A percentile compares a stretch with the other conserved stretches of the same genome.
Evolutionary conservation across 2,113 vertebrate species (phyloP).

Genomic region (Lathamus discolor): DNA sequence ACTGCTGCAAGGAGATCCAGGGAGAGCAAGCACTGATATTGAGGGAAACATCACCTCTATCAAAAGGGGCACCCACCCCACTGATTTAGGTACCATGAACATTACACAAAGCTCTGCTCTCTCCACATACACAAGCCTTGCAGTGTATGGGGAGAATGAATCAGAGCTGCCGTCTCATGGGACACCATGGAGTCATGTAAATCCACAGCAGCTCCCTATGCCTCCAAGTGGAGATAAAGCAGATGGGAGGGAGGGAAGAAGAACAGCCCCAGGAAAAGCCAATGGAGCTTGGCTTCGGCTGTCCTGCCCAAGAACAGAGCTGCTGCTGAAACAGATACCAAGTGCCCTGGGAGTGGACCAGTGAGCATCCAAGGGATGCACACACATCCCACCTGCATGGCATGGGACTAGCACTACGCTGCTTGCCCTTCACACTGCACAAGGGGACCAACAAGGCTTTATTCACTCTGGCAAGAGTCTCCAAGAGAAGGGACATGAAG

Average conservation of each 20-base stretch:
- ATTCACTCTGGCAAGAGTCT: not conserved
- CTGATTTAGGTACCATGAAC: not conserved
- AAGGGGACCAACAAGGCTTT: not conserved
- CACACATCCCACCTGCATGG: not conserved
- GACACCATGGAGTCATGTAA: not conserved
- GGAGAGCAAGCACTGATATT: not conserved
- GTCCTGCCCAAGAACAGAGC: not conserved
- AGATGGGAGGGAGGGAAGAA: not conserved
- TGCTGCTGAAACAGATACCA: not conserved
- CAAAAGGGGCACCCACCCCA: not conserved
- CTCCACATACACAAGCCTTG: not conserved
- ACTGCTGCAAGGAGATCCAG: not conserved
- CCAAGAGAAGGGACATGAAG: not conserved
- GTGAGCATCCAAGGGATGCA: not conserved
- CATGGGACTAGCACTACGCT: not conserved
- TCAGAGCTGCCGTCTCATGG: not conserved
- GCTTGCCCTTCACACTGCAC: not conserved
- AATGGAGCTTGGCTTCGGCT: not conserved
- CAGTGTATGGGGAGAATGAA: not conserved
- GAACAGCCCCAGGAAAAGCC: not conserved
- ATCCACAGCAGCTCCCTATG: not conserved
- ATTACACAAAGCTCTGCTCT: not conserved
- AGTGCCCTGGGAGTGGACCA: not conserved
- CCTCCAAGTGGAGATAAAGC: not conserved
- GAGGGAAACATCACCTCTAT: not conserved